phyloP scores from a whole-genome alignment of 2,888 invertebrate species.

The Idaea biselata region DNA sequence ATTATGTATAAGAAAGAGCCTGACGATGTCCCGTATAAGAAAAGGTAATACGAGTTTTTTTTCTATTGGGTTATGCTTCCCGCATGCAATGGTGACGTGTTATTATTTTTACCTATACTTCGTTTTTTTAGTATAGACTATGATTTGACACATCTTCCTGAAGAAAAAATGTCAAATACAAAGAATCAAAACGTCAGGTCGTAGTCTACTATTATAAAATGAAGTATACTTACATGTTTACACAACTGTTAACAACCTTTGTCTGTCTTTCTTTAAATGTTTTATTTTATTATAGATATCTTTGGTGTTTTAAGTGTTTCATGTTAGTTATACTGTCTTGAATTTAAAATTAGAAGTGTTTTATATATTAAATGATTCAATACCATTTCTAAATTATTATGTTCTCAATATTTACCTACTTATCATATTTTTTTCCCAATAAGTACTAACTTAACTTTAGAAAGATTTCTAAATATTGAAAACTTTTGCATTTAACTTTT shows the following conservation, averaged over 20 bases:
- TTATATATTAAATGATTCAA: background rate
- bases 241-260: background rate
- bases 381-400: background rate
- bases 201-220: too few species aligned
- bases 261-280: background rate
- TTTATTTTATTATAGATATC: background rate
- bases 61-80: slow-evolving; percentile 7
- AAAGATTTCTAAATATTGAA: background rate
- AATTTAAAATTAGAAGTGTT: background rate
- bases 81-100: slow-evolving; percentile 12
- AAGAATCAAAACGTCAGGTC: too few species aligned
- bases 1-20: background rate
- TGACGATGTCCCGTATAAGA: background rate
- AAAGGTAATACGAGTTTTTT: background rate
- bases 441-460: background rate
- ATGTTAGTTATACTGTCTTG: background rate
- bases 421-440: background rate
- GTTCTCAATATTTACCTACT: background rate
- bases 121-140: too few species aligned
- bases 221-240: slow-evolving; percentile 3
- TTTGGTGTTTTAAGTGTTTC: background rate
- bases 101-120: slow-evolving; percentile 4
- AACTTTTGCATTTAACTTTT: background rate
- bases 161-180: too few species aligned
- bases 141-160: too few species aligned